Base-by-base conservation (phyloP, 2,113 vertebrate genomes). In the Vidua macroura region DNA sequence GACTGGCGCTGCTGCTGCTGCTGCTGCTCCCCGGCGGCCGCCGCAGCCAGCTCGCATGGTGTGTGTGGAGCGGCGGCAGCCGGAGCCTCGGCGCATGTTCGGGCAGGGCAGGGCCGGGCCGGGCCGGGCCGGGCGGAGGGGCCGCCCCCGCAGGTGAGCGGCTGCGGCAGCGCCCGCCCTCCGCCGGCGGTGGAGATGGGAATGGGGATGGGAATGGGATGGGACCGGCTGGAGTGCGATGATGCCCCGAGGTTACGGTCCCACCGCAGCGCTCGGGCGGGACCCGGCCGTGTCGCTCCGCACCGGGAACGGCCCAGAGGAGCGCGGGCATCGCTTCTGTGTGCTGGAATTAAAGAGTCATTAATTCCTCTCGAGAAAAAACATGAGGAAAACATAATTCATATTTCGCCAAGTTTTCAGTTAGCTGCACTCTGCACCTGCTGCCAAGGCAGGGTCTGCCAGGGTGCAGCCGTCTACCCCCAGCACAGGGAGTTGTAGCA, bases 111-210 rank as follows among this genome's bases (percentile, higher is more conserved):
- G 86, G 56, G 95, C 80, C 3, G 91, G 75, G 81, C 75, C 39
- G 55, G 81, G 63, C 41, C 41, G 41, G 70, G 56, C 35, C 25
- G 37, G 37, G 59, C 28, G 19, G 31, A 70, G 64, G 75, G 37
- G 86, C 96, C 92, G 69, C 87, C 91, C 77, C 62, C 75, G 5
- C 92, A 93, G 88, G 94, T 92, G 74, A 92, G 88, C 68, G 43
- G 72, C 83, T 20, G 92, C 73, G 49, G 75, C 77, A 30, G 73
- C 46, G 44, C 79, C 90, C 37, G 59, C 78, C 86, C 78, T 52
- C 68, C 37, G 44, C 37, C 68, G 44, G 56, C 10, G 18, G 5
- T 20, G 41, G 41, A 31, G 18, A 43, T 15, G 41, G 41, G 41
- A 41, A 28, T 7, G 30, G 53, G 16, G 25, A 19, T 4, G 41